Evolutionary conservation across 2,888 invertebrate genomes (phyloP), one percentile per base, ranked within the genome.

Genomic region (Carpatolechia fugitivella): DNA sequence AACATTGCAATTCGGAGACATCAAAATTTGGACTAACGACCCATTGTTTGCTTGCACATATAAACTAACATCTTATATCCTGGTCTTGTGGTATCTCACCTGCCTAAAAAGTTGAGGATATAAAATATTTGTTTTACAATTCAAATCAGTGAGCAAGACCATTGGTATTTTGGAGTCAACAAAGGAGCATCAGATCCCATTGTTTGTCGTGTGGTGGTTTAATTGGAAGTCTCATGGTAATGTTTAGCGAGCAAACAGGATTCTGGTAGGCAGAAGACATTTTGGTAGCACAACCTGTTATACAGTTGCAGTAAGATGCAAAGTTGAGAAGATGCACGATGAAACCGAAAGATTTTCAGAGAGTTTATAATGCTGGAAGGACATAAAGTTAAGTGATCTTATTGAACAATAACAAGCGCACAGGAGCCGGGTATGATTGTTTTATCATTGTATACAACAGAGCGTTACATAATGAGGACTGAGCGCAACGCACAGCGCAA

Each of bases 391-490:
- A 24, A 24, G 33, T n/a, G 8, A n/a, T 2, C 8, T 10, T 5
- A 33, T 6, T 33, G 33, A 33, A 8, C 10, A 44, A 44, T 2
- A 44, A 20, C 10, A 44, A 5, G 20, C 4, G 29, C 13, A 10
- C 13, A 14, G 14, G 33, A 16, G 14, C 13, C 33, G 18, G 30
- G 14, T 0, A 50, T n/a, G 70, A 74, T 68, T 72, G 65, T 75
- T 73, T 78, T 72, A 76, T 78, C 72, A 70, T 77, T 72, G 24
- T 75, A 74, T 69, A 52, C 69, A 38, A 52, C 30, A 36, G 63
- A 69, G 67, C 65, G 63, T 86, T 86, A 84, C 76, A 78, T 82
- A 86, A 88, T 76, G 71, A 69, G 24, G n/a, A n/a, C n/a, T 70
- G 72, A 78, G 69, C 74, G 70, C 78, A 74, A 67, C 71, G 69